These are phyloP conservation scores for Anoplophora glabripennis DNA, from an alignment of 1,140 invertebrate genomes.

Conservation along the genomic window DNA sequence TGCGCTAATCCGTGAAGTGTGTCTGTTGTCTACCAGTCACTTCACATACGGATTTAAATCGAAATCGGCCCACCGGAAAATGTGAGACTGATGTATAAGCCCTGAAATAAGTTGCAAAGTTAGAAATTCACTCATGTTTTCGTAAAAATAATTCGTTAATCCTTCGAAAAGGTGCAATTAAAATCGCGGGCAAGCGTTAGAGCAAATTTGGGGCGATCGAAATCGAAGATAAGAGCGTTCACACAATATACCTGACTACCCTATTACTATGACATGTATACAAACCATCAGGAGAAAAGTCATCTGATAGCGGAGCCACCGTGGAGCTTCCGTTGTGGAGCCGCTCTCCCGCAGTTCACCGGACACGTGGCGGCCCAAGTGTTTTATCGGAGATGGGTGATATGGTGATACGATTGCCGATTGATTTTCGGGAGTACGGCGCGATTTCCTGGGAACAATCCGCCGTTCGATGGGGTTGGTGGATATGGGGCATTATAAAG, in stretches of 20 bases:
- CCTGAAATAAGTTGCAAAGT: too few relatives aligned
- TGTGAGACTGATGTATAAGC: too few relatives aligned
- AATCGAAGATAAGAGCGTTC: slow-evolving; percentile 5
- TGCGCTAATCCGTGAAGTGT: too few relatives aligned
- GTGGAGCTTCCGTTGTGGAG: slow-evolving; percentile 5
- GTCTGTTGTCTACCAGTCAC: too few relatives aligned
- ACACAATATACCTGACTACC: slow-evolving; percentile 3
- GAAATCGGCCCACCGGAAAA: too few relatives aligned
- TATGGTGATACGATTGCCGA: slow-evolving; percentile 11
- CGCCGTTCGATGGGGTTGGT: not conserved
- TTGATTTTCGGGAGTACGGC: slow-evolving; percentile 12
- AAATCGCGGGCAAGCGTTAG: too few relatives aligned
- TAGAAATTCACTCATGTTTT: too few relatives aligned
- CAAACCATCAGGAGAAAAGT: slow-evolving; percentile 4
- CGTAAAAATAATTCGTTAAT: too few relatives aligned
- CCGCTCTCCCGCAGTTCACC: not conserved
- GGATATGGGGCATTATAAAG: too few relatives aligned
- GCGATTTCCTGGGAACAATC: slow-evolving; percentile 17
- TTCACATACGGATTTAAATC: too few relatives aligned
- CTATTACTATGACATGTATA: too few relatives aligned
- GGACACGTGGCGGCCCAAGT: slow-evolving; percentile 11
- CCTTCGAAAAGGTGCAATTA: too few relatives aligned
- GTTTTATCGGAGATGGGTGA: slow-evolving; percentile 17
- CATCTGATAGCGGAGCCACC: slow-evolving; percentile 11
- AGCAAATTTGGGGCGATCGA: slow-evolving; percentile 1